Evolutionary conservation across 2,888 invertebrate genomes (phyloP).

Genomic region (Perizoma affinitatum): DNA sequence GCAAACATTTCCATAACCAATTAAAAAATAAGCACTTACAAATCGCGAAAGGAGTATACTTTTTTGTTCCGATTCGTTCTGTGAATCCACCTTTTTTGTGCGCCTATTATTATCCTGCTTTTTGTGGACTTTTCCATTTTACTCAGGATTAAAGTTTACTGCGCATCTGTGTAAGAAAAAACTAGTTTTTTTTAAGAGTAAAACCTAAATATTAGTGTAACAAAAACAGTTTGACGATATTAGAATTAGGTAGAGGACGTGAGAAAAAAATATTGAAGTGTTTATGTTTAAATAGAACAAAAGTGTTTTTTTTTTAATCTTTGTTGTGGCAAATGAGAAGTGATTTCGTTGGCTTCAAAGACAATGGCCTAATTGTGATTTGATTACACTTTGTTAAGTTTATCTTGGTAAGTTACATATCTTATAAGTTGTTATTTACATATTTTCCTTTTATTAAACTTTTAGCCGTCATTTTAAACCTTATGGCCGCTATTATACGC

Average conservation of each 20-base stretch:
- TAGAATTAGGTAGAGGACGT: conserved; percentile 1
- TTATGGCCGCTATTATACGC: too few relatives aligned
- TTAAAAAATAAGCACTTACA: conserved; percentile 17
- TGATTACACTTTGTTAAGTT: conserved; percentile 16
- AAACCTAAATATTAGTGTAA: background rate
- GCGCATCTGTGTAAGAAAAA: background rate
- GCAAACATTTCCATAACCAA: conserved; percentile 24
- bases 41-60: conserved; percentile 9
- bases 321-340: background rate
- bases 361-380: conserved; percentile 26
- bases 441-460: background rate
- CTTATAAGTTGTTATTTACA: background rate
- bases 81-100: too few relatives aligned
- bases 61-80: background rate
- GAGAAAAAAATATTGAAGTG: background rate
- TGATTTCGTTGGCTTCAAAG: conserved; percentile 9
- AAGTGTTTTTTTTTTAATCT: background rate
- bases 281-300: too few relatives aligned
- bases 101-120: too few relatives aligned
- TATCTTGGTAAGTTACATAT: conserved; percentile 15
- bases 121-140: background rate
- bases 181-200: too few relatives aligned
- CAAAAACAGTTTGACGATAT: background rate
- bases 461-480: too few relatives aligned
- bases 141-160: background rate